Base-by-base conservation (phyloP, 1,140 invertebrate species). In the Drosophila neocordata region DNA sequence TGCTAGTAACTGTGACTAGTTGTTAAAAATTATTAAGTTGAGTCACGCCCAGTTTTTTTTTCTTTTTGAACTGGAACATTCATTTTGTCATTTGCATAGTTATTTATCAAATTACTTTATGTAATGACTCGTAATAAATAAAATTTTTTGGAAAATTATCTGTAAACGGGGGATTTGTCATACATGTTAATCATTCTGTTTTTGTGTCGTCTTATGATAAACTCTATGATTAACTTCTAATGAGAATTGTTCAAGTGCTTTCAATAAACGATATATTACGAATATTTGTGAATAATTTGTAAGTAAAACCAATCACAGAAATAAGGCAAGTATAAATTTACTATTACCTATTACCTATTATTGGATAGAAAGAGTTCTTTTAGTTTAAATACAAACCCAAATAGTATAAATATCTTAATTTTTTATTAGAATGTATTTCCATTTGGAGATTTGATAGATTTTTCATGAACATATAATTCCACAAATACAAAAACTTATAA, bases 1-100 rank as follows among this genome's bases (percentile, higher is more conserved):
- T 57, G 60, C 59, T 51, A 81, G 68, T 81, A 81, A 81, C 77
- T 81, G 73, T 81, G 69, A 81, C 77, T 80, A 67, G 80, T 77
- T 81, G 69, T 58, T 69, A 65, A 77, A 77, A 69, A 82, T 81
- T 65, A 77, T 68, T 69, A 52, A 65, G 35, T 72, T 64, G 69
- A 73, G 60, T 73, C 69, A 48, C 78, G 44, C 61, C 77, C 67
- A 22, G 55, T 41, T 55, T 37, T 22, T 34, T 48, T 0, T 24
- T 9, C 6, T 7, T 37, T 48, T 37, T 52, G 18, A 59, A 37
- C 58, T 9, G 2, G n/a, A 62, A 48, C 44, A 67, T 61, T 52
- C 63, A 64, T 64, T 51, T 51, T 35, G 9, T 52, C 56, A 71
- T 82, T 82, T 78, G 41, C 73, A 82, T 82, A 53, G 11, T 8